Percentiles rank a stretch among this genome's conserved stretches.
Conservation (phyloP, 2,113 vertebrate species). For the Syngnathoides biaculeatus region DNA sequence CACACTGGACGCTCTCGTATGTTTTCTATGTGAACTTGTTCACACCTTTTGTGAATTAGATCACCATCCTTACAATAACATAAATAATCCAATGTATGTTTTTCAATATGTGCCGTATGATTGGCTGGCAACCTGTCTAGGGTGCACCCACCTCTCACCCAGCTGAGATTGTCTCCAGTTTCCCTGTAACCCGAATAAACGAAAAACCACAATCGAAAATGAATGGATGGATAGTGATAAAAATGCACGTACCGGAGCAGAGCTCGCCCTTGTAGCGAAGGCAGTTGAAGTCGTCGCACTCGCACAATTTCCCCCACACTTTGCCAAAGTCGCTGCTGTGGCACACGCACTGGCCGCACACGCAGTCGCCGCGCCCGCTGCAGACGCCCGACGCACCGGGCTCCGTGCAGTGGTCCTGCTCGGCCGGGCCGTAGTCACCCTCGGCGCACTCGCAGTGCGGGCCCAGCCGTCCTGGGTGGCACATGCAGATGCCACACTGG, state of each 20-base stretch:
- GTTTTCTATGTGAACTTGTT: no score
- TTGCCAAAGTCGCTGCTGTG: constrained; percentile 90
- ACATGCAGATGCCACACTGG: constrained; percentile 91
- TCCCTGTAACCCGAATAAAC: no score
- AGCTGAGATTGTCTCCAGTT: no score
- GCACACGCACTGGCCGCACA: constrained; percentile 94
- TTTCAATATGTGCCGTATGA: no score
- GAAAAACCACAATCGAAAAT: background rate
- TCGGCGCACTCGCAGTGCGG: constrained; percentile 90
- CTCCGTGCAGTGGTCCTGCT: constrained; percentile 87
- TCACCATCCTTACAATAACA: no score
- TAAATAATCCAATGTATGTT: no score
- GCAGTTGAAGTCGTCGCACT: constrained; percentile 98
- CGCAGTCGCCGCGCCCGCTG: constrained; percentile 88
- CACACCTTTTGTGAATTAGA: no score
- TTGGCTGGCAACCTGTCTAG: no score
- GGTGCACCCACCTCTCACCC: no score
- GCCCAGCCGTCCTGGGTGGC: constrained; percentile 83
- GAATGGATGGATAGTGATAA: background rate
- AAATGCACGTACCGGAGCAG: constrained; percentile 84
- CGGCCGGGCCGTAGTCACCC: constrained; percentile 80
- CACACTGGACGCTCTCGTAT: no score
- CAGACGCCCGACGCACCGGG: constrained; percentile 63
- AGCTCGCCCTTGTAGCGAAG: constrained; percentile 91
- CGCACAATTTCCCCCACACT: constrained; percentile 90